Base-by-base conservation (phyloP, 2,113 vertebrate species). In the Grammomys dolichurus region DNA sequence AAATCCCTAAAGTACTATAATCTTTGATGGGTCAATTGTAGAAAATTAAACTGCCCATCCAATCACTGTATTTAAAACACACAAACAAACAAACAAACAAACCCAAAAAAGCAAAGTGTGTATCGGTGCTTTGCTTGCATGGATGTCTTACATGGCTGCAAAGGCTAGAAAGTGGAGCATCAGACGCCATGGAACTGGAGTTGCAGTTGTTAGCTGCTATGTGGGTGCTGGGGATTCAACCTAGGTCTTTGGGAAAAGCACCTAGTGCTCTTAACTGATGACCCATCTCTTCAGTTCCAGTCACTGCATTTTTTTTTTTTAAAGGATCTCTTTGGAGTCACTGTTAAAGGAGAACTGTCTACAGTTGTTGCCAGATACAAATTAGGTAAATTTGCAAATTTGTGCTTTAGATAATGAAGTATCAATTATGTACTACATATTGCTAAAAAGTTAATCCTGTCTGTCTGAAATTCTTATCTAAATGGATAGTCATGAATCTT, bases 391-490 rank as follows among this genome's bases (percentile, higher is more conserved):
- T 31, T 26, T 81, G 88, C 89, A 89, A 54, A 84, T 43, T 26
- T 91, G 91, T 89, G 89, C 84, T 81, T 87, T 73, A 78, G 56
- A 84, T 63, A 63, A 73, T 33, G 31, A 2, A 72, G 17, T 54
- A 51, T 93, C 85, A 94, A 81, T 77, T 67, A 94, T 63, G 36
- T 46, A 5, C 69, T 20, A 94, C 91, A 73, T 82, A 90, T 5
- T 70, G 43, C 51, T 97, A 93, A 87, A 76, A 89, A 82, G 12
- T 65, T 28, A 63, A 93, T 48, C 31, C 40, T 5, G 1, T 67
- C 51, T 81, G 10, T 77, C 69, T 91, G n/a, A 89, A 95, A 84
- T 80, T 85, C 22, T 60, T 40, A 88, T n/a, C 56, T 85, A 87
- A 63, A 7, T 92, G 31, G 1, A 7, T 8, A 85, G 56, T 22